Conservation (phyloP, 2,113 vertebrate species). For the Clinocottus analis region DNA sequence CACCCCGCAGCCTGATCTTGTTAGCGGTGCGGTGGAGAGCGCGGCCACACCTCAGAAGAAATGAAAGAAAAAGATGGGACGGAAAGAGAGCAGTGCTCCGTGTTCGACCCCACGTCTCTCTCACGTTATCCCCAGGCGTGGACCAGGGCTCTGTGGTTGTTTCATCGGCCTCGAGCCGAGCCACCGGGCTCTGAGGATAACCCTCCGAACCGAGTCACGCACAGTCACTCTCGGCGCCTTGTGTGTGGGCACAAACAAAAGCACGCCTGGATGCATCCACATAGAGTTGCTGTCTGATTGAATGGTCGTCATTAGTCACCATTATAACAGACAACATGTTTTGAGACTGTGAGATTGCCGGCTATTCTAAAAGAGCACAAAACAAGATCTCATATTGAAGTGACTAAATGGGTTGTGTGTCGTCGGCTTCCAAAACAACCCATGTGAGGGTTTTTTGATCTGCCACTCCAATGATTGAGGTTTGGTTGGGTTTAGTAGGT, state of each 20-base stretch:
- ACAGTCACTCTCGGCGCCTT: background rate
- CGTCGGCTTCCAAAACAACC: background rate
- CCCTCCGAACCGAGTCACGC: constrained; percentile 24
- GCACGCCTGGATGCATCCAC: background rate
- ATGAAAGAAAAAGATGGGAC: constrained; percentile 61
- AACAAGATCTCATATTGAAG: background rate
- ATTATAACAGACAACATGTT: constrained; percentile 3
- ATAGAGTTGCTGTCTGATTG: constrained; percentile 13
- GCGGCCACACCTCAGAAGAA: constrained; percentile 77
- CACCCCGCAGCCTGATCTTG: constrained; percentile 81
- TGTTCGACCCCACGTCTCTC: constrained; percentile 54
- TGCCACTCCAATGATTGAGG: background rate
- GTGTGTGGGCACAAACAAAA: constrained; percentile 37
- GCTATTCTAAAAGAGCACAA: background rate
- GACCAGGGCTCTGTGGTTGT: constrained; percentile 40
- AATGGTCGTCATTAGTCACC: constrained; percentile 24
- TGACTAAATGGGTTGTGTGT: background rate
- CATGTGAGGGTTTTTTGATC: background rate
- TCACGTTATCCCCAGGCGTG: constrained; percentile 68
- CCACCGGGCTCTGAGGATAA: constrained; percentile 8
- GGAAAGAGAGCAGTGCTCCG: constrained; percentile 36
- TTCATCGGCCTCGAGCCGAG: constrained; percentile 38
- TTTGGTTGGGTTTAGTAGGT: background rate
- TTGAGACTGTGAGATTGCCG: constrained; percentile 3
- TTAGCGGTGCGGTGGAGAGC: constrained; percentile 72